phyloP scores from a whole-genome alignment of 2,797 vertebrate genomes.

The Tapera naevia region DNA sequence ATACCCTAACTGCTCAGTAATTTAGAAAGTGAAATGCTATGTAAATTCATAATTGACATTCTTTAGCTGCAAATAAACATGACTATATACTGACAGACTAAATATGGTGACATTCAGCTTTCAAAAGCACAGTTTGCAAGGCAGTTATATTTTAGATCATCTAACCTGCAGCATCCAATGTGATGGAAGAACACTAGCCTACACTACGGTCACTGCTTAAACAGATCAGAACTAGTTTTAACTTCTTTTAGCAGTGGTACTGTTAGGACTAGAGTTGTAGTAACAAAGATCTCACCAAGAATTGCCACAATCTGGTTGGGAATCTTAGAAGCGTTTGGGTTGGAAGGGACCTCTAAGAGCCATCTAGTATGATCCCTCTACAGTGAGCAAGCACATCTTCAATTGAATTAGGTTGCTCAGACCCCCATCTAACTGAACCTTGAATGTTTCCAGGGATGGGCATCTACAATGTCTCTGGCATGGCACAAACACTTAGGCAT shows the following conservation, averaged over 20 bases:
- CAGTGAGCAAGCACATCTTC: background rate
- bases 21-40: background rate
- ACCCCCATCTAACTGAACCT: fast-evolving
- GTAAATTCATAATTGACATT: background rate
- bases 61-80: background rate
- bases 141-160: background rate
- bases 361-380: too few relatives aligned
- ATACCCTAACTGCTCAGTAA: background rate
- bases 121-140: background rate
- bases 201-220: background rate
- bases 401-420: background rate
- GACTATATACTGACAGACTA: background rate
- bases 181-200: background rate
- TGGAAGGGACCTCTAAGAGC: background rate
- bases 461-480: background rate
- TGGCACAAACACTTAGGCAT: background rate
- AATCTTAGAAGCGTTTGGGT: background rate
- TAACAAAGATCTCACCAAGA: background rate
- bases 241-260: background rate
- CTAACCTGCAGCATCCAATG: background rate
- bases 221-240: background rate
- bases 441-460: too few relatives aligned
- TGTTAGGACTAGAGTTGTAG: background rate
- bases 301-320: background rate
- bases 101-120: background rate